Conservation (phyloP, 2,797 vertebrate species). For the Semaprochilodus insignis region DNA sequence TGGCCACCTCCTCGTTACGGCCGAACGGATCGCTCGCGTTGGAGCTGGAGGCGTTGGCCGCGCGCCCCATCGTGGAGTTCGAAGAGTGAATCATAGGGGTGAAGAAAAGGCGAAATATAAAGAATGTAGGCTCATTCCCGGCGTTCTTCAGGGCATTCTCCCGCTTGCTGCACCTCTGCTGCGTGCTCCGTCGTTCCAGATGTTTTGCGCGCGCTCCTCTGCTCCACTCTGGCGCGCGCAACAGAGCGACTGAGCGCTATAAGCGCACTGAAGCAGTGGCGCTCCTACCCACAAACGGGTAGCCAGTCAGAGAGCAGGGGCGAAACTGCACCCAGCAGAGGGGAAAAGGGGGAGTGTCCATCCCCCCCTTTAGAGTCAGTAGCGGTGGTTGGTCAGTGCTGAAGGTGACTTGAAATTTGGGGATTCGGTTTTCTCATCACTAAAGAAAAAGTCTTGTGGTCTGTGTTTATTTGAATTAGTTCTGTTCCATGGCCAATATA, state of each 20-base stretch:
- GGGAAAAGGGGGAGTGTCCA: background rate
- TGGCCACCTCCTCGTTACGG: slow-evolving; percentile 91
- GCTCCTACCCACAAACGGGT: slow-evolving; percentile 47
- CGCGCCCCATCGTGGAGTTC: slow-evolving; percentile 58
- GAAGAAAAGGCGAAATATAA: background rate
- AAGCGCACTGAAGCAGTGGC: slow-evolving; percentile 61
- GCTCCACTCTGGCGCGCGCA: background rate
- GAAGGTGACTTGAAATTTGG: too few relatives aligned
- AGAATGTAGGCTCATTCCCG: background rate
- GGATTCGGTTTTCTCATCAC: too few relatives aligned
- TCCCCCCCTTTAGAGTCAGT: background rate
- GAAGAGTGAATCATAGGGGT: background rate
- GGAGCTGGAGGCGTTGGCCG: slow-evolving; percentile 60
- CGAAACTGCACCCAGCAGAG: background rate
- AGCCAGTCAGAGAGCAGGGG: slow-evolving; percentile 21
- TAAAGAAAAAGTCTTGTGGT: too few relatives aligned
- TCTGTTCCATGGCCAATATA: too few relatives aligned
- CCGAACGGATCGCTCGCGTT: slow-evolving; percentile 77
- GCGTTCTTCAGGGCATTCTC: slow-evolving; percentile 69
- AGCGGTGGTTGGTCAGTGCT: too few relatives aligned
- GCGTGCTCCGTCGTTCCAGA: slow-evolving; percentile 56
- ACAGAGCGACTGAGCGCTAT: slow-evolving; percentile 55
- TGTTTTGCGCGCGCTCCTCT: slow-evolving; percentile 9
- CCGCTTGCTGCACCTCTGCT: slow-evolving; percentile 11
- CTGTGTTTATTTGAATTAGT: too few relatives aligned